Conservation (phyloP, 2,888 invertebrate genomes). For the Thera obeliscata region DNA sequence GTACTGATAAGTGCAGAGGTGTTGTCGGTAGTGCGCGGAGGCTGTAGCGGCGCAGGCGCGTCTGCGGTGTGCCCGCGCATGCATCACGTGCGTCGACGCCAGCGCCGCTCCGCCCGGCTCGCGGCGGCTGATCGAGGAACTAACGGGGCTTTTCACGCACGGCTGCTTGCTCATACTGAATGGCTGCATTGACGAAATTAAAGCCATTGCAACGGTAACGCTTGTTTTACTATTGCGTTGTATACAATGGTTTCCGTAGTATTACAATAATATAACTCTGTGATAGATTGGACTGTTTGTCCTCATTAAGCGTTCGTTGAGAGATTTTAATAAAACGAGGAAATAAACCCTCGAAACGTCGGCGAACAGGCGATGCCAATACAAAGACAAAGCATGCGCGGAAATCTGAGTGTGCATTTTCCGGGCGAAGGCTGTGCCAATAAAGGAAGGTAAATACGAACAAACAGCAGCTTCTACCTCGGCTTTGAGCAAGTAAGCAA, state of each 20-base stretch:
- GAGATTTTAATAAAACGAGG: constrained; percentile 22
- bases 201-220: constrained; percentile 40
- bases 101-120: constrained; percentile 68
- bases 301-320: constrained; percentile 28
- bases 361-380: constrained; percentile 14
- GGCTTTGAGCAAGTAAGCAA: constrained; percentile 29
- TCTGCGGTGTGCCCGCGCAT: constrained; percentile 75
- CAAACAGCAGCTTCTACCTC: constrained; percentile 29
- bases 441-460: constrained; percentile 41
- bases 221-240: constrained; percentile 40
- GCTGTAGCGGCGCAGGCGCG: constrained; percentile 73
- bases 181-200: constrained; percentile 50
- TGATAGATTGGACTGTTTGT: constrained; percentile 19
- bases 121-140: constrained; percentile 61
- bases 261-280: constrained; percentile 21
- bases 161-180: constrained; percentile 57
- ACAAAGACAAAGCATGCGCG: constrained; percentile 25
- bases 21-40: constrained; percentile 70
- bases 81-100: constrained; percentile 73
- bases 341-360: constrained; percentile 16
- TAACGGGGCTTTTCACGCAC: constrained; percentile 73
- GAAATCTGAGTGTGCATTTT: constrained; percentile 38
- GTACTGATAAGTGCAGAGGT: constrained; percentile 60
- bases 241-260: constrained; percentile 40
- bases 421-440: constrained; percentile 40